phyloP scores from a whole-genome alignment of 2,797 vertebrate species.

The Protosalanx chinensis region DNA sequence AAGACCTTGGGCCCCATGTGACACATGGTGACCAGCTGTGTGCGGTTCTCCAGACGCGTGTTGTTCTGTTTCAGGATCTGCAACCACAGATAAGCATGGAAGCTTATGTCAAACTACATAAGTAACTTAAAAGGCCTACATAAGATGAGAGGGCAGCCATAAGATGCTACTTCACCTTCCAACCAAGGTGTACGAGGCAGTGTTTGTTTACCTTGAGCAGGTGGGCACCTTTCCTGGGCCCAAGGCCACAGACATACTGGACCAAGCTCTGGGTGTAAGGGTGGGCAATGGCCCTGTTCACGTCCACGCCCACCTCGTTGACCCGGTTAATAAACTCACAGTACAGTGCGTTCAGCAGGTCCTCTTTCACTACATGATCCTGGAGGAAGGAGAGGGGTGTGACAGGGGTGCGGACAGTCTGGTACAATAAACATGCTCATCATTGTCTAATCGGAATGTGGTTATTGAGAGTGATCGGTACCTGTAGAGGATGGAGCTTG shows the following conservation, averaged over 20 bases:
- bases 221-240: slow-evolving; percentile 85
- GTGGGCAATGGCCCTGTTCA: slow-evolving; percentile 85
- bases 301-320: slow-evolving; percentile 89
- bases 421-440: neutral
- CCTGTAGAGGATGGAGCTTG: slow-evolving; percentile 87
- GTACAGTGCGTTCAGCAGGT: slow-evolving; percentile 81
- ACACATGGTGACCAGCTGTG: slow-evolving; percentile 89
- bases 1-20: slow-evolving; percentile 93
- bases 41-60: slow-evolving; percentile 85
- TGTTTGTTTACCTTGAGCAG: slow-evolving; percentile 79
- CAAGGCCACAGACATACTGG: slow-evolving; percentile 86
- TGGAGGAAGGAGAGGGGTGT: slow-evolving; percentile 36
- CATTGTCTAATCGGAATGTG: neutral
- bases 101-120: neutral
- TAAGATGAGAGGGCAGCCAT: too few species aligned
- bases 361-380: slow-evolving; percentile 88
- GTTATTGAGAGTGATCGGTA: slow-evolving; percentile 37
- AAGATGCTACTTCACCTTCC: too few species aligned
- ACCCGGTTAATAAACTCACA: slow-evolving; percentile 89
- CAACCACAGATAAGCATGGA: neutral
- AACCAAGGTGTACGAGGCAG: neutral
- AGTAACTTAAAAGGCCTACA: too few species aligned
- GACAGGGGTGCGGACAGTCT: neutral
- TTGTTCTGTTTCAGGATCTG: slow-evolving; percentile 91
- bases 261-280: slow-evolving; percentile 87